These are phyloP conservation scores for Nymphalis io DNA, from an alignment of 1,140 invertebrate genomes.

Conservation along the genomic window DNA sequence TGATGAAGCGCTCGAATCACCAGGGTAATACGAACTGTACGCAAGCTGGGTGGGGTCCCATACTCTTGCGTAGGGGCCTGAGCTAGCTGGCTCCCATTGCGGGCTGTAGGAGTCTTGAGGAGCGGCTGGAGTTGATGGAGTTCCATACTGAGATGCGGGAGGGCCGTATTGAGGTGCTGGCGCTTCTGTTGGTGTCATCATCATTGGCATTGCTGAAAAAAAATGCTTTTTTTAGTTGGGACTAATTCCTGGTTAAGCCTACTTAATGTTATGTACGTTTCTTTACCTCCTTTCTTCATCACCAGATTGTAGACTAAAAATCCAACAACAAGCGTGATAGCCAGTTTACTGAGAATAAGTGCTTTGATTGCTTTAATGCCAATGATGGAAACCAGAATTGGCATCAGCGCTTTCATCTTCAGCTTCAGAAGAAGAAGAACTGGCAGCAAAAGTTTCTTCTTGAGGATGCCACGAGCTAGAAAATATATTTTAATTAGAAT, in stretches of 20 bases:
- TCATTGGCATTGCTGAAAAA: constrained; percentile 86
- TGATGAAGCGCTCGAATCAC: constrained; percentile 80
- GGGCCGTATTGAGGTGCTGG: constrained; percentile 50
- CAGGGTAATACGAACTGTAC: constrained; percentile 89
- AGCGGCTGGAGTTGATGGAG: constrained; percentile 82
- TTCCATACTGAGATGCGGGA: constrained; percentile 72
- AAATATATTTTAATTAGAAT: constrained; percentile 37
- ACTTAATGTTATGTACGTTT: background rate
- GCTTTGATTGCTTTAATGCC: constrained; percentile 91
- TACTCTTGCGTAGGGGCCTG: constrained; percentile 87
- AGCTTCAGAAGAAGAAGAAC: constrained; percentile 89
- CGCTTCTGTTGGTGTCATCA: constrained; percentile 82
- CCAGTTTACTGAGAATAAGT: constrained; percentile 89
- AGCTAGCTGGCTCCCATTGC: constrained; percentile 84
- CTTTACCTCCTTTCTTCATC: constrained; percentile 84
- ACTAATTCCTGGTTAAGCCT: background rate
- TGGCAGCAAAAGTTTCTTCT: constrained; percentile 91
- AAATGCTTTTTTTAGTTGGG: background rate
- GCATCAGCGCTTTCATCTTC: constrained; percentile 91
- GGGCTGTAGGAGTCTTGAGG: constrained; percentile 85
- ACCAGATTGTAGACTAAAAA: constrained; percentile 89
- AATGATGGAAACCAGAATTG: constrained; percentile 88
- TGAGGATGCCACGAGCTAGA: constrained; percentile 84
- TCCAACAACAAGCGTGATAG: constrained; percentile 88
- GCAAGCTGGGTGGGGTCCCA: constrained; percentile 87